Conservation (phyloP, 64 coral and sea anemone species). For the Dendrophyllia cribrosa region DNA sequence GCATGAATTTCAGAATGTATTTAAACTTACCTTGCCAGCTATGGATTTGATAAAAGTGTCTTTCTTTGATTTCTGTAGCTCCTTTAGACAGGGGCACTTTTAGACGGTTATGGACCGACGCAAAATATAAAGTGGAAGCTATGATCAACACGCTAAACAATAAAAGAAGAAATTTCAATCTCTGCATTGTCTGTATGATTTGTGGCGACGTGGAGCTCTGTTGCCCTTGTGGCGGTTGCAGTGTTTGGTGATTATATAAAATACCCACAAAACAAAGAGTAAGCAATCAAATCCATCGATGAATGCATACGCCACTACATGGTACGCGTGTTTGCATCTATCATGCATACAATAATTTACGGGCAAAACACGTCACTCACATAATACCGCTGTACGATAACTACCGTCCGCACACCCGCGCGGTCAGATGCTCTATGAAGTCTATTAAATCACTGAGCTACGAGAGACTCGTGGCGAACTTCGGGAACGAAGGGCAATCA, state of each 20-base stretch:
- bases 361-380: too few relatives aligned
- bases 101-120: background rate
- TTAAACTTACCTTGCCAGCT: constrained; percentile 25
- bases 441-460: too few relatives aligned
- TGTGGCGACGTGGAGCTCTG: background rate
- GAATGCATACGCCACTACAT: too few relatives aligned
- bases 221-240: background rate
- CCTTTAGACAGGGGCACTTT: background rate
- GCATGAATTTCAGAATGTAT: too few relatives aligned
- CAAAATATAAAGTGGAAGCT: background rate
- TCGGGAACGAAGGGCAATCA: too few relatives aligned
- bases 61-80: background rate
- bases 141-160: background rate
- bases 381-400: too few relatives aligned
- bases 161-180: background rate
- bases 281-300: background rate
- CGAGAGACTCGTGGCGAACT: too few relatives aligned
- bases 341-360: too few relatives aligned
- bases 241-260: background rate
- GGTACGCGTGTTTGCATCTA: too few relatives aligned
- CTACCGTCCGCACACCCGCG: too few relatives aligned
- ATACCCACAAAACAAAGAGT: background rate
- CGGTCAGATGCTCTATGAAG: too few relatives aligned
- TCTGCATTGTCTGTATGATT: constrained; percentile 20
- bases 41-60: background rate